These are phyloP conservation scores for Erpornis zantholeuca DNA, from an alignment of 2,113 vertebrate species.

Conservation along the genomic window DNA sequence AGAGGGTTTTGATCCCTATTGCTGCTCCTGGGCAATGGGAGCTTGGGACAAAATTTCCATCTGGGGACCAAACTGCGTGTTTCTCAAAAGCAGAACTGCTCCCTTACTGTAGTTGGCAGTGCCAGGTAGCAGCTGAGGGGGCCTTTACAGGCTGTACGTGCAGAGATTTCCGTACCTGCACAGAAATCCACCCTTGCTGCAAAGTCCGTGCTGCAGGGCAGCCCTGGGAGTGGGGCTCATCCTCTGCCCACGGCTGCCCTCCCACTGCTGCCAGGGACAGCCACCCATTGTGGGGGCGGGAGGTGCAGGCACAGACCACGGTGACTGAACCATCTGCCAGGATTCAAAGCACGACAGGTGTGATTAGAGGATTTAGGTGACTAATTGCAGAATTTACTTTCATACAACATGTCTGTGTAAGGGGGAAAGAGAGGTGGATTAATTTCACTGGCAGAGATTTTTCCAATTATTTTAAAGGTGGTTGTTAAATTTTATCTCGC, in stretches of 20 bases:
- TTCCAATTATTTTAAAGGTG: constrained; percentile 28
- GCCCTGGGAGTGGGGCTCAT: rapidly evolving
- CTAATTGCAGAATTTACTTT: constrained; percentile 53
- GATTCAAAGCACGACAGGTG: neutral
- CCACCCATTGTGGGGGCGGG: neutral
- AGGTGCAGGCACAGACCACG: neutral
- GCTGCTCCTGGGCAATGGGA: neutral
- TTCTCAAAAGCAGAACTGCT: neutral
- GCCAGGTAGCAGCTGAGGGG: neutral
- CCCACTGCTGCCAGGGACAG: constrained; percentile 17
- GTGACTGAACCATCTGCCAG: neutral
- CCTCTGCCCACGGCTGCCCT: neutral
- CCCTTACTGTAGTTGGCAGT: rapidly evolving
- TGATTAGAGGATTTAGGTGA: neutral
- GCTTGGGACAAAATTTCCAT: neutral
- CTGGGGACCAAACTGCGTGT: neutral
- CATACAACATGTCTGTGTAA: neutral
- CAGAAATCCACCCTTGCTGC: neutral
- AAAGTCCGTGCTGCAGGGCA: rapidly evolving
- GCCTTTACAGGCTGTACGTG: neutral
- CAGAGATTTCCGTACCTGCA: neutral
- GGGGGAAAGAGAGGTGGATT: constrained; percentile 38
- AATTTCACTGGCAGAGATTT: constrained; percentile 41
- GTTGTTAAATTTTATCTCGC: constrained; percentile 15
- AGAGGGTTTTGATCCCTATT: neutral